A percentile compares a stretch with the other conserved stretches of the same genome.
Evolutionary conservation across 2,797 vertebrate genomes (phyloP).

Genomic region (Paratrypauchen microcephalus): DNA sequence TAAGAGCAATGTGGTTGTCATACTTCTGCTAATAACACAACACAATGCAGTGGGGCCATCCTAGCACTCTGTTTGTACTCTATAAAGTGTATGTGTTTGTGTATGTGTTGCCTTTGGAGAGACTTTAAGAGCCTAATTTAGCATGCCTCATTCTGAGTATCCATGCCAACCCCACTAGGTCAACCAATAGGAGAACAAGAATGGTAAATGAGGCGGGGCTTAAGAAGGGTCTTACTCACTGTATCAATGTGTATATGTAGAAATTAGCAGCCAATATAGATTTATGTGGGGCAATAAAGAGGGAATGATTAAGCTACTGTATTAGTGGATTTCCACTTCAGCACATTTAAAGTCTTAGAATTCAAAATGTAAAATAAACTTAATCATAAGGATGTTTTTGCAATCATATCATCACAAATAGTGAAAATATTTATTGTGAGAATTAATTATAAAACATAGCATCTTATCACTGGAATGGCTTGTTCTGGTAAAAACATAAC

Average conservation of each 20-base stretch:
- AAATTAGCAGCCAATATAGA: slow-evolving; percentile 9
- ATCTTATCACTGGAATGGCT: slow-evolving; percentile 31
- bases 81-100: slow-evolving; percentile 26
- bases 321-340: background rate
- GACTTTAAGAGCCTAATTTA: slow-evolving; percentile 68
- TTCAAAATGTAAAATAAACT: background rate
- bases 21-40: slow-evolving; percentile 24
- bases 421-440: slow-evolving; percentile 56
- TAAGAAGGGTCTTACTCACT: slow-evolving; percentile 50
- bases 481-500: slow-evolving; percentile 29
- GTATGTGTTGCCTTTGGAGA: slow-evolving; percentile 47
- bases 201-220: slow-evolving; percentile 48
- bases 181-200: slow-evolving; percentile 71
- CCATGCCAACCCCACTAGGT: slow-evolving; percentile 80
- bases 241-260: slow-evolving; percentile 26
- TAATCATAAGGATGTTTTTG: background rate
- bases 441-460: slow-evolving; percentile 41
- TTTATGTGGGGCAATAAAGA: background rate
- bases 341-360: background rate
- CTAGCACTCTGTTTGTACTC: slow-evolving; percentile 22
- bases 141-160: slow-evolving; percentile 75
- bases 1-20: slow-evolving; percentile 29
- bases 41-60: slow-evolving; percentile 33
- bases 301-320: background rate
- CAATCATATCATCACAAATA: slow-evolving; percentile 30